Conservation (phyloP, 2,113 vertebrate species). For the Phaethornis superciliosus region DNA sequence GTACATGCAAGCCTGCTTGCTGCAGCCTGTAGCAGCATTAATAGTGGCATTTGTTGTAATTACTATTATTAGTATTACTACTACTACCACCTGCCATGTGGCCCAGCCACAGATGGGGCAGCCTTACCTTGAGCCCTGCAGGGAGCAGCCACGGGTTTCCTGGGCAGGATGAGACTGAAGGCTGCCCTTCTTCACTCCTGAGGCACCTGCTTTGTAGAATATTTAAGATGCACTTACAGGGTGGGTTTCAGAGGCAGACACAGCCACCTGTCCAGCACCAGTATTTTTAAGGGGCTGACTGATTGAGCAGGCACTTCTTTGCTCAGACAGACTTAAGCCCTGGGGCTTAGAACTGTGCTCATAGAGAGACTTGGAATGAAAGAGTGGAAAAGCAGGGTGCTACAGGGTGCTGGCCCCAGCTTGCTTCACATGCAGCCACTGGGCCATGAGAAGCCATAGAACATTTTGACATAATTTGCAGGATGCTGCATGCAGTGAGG, state of each 20-base stretch:
- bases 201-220: background rate
- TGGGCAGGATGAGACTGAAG: background rate
- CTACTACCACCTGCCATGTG: fast-evolving
- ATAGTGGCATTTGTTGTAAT: fast-evolving
- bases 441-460: fast-evolving
- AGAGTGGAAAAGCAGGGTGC: background rate
- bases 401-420: too few relatives aligned
- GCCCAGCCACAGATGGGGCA: fast-evolving
- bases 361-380: fast-evolving
- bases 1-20: background rate
- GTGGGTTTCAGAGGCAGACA: fast-evolving
- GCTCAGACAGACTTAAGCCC: background rate
- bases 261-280: too few relatives aligned
- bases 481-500: fast-evolving
- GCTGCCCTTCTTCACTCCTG: background rate
- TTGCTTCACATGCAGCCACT: fast-evolving
- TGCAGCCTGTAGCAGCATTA: background rate
- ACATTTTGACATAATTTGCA: fast-evolving
- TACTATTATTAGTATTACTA: background rate
- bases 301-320: fast-evolving
- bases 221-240: fast-evolving
- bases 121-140: background rate
- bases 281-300: background rate
- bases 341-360: fast-evolving
- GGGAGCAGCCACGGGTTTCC: background rate